Evolutionary conservation across 2,113 vertebrate species (phyloP).

Genomic region (Zosterops lateralis): DNA sequence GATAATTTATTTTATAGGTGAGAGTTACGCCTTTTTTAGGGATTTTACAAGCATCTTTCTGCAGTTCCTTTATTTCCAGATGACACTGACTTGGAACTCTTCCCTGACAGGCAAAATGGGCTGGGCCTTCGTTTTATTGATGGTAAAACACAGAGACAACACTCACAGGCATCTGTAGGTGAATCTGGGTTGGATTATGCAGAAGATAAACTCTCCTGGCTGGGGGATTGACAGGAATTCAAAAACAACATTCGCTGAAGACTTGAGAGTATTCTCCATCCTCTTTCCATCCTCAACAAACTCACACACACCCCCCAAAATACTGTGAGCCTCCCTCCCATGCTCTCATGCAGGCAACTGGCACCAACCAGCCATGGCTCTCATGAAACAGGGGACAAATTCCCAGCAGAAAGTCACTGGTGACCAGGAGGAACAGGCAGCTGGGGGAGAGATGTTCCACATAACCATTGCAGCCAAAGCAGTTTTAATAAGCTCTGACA

Average conservation of each 20-base stretch:
- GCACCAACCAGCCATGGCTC: rapidly evolving
- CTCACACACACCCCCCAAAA: not conserved
- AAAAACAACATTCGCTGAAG: not conserved
- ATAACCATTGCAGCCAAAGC: not conserved
- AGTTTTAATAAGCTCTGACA: not conserved
- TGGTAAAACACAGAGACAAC: not conserved
- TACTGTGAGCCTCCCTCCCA: not conserved
- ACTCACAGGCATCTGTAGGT: not conserved
- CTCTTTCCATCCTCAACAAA: not conserved
- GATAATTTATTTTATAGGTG: conserved; percentile 50
- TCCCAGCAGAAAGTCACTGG: not conserved
- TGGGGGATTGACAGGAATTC: not conserved
- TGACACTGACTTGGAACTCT: conserved; percentile 28
- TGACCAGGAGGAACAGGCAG: not conserved
- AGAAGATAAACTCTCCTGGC: not conserved
- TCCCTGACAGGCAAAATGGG: conserved; percentile 19
- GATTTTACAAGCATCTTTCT: not conserved
- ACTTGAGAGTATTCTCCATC: not conserved
- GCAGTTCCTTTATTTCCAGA: conserved; percentile 22
- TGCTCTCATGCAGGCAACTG: not conserved
- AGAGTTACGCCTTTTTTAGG: not conserved
- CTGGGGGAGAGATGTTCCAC: not conserved
- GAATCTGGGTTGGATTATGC: not conserved
- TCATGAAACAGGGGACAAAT: not conserved
- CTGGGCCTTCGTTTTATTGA: not conserved